Percentiles rank a stretch among this genome's conserved stretches.
Conservation (phyloP, 92 coral and sea anemone species). For the Umimayanthus chanpuru region DNA sequence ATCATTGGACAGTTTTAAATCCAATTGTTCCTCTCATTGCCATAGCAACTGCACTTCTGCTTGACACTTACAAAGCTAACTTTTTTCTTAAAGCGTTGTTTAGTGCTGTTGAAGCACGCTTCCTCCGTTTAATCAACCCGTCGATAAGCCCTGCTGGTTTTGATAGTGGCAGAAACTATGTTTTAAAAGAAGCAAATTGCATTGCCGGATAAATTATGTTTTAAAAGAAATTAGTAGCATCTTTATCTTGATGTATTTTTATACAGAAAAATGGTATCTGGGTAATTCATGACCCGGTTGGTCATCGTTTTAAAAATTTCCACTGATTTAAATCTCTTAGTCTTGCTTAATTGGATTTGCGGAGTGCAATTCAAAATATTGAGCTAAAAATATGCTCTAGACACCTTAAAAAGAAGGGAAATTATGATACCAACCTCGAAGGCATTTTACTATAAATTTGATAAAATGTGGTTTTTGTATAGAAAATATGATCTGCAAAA, state of each 20-base stretch:
- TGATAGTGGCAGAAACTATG: neutral
- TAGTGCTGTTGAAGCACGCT: too few species aligned
- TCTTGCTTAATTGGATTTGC: neutral
- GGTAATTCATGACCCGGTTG: neutral
- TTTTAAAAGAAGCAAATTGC: neutral
- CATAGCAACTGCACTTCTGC: too few species aligned
- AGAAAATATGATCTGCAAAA: too few species aligned
- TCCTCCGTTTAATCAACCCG: neutral
- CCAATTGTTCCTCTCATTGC: too few species aligned
- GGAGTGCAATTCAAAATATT: too few species aligned
- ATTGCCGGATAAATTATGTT: neutral
- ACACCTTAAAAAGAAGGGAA: neutral
- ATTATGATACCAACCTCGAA: neutral
- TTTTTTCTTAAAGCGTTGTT: too few species aligned
- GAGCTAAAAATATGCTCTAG: neutral
- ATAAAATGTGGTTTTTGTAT: too few species aligned
- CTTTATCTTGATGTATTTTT: too few species aligned
- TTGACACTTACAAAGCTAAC: too few species aligned
- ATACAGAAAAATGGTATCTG: too few species aligned
- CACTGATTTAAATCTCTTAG: neutral
- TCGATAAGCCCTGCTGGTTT: neutral
- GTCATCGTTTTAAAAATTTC: neutral
- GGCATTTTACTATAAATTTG: neutral
- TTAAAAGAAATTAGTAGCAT: too few species aligned
- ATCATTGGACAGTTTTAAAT: too few species aligned